A percentile compares a stretch with the other conserved stretches of the same genome.
These are phyloP conservation scores for Lasioglossum albipes DNA, from an alignment of 1,140 invertebrate species.

Conservation along the genomic window DNA sequence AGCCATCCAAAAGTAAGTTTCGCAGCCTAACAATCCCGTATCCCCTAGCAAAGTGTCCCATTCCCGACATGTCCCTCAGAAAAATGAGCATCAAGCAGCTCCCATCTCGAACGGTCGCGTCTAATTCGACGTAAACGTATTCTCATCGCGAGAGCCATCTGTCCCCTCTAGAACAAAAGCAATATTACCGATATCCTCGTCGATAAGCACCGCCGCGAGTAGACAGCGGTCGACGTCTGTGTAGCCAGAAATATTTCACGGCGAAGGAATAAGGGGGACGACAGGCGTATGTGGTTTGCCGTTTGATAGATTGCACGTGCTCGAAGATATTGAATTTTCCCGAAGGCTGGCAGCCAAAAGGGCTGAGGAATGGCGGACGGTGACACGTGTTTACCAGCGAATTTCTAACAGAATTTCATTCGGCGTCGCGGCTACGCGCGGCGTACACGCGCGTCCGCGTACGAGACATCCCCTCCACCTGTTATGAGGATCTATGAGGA, in stretches of 20 bases:
- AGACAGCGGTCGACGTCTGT: background rate
- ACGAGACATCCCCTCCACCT: too few species aligned
- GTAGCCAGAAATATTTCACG: constrained; percentile 29
- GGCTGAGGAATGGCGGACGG: constrained; percentile 12
- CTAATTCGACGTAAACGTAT: background rate
- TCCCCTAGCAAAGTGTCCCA: background rate
- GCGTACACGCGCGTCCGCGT: too few species aligned
- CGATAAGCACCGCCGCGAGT: background rate
- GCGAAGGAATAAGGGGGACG: background rate
- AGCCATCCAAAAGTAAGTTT: too few species aligned
- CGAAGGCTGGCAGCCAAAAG: background rate
- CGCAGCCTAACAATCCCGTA: too few species aligned
- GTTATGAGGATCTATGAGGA: too few species aligned
- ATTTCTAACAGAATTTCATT: constrained; percentile 27
- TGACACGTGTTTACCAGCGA: constrained; percentile 23
- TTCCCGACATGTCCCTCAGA: background rate
- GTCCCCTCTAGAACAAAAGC: background rate
- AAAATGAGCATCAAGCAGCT: too few species aligned
- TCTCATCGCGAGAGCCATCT: background rate
- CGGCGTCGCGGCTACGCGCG: too few species aligned
- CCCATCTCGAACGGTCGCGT: too few species aligned
- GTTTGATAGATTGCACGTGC: constrained; percentile 37
- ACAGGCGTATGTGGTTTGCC: constrained; percentile 9
- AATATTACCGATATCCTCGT: background rate
- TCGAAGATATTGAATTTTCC: constrained; percentile 36